Conservation (phyloP, 2,888 invertebrate species). For the Cephus runcator region DNA sequence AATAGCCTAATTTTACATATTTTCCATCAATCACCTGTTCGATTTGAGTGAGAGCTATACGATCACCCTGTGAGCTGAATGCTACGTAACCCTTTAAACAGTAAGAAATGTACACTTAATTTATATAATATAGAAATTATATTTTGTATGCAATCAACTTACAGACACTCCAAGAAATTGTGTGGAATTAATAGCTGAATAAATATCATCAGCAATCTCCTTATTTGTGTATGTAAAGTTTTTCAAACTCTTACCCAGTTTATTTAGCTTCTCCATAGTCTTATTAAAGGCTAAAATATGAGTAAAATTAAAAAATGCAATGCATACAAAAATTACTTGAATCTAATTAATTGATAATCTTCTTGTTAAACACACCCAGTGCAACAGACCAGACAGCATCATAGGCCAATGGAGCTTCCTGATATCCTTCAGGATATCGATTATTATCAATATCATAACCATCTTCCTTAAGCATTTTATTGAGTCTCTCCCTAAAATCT, state of each 20-base stretch:
- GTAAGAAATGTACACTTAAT: constrained; percentile 7
- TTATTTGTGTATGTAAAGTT: constrained; percentile 97
- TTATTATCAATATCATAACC: constrained; percentile 89
- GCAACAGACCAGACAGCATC: constrained; percentile 99
- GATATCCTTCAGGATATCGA: constrained; percentile 92
- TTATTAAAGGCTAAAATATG: constrained; percentile 88
- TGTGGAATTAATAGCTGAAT: constrained; percentile 98
- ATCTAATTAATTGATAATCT: background rate
- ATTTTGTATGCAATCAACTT: constrained; percentile 64
- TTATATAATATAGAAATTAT: constrained; percentile 3
- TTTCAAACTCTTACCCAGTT: constrained; percentile 85
- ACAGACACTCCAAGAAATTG: constrained; percentile 98
- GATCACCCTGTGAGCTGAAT: constrained; percentile 97
- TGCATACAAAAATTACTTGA: constrained; percentile 8
- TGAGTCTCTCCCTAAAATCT: constrained; percentile 87
- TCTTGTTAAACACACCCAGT: constrained; percentile 72
- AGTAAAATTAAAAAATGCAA: constrained; percentile 16
- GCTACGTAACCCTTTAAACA: constrained; percentile 90
- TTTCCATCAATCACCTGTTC: constrained; percentile 96
- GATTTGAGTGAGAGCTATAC: constrained; percentile 97
- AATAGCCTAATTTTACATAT: constrained; percentile 94
- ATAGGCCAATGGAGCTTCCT: constrained; percentile 98
- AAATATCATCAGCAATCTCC: constrained; percentile 94
- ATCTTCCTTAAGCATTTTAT: constrained; percentile 81
- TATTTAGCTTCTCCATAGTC: constrained; percentile 88